phyloP scores from a whole-genome alignment of 2,888 invertebrate genomes.

The Drosophila melanosoma region DNA sequence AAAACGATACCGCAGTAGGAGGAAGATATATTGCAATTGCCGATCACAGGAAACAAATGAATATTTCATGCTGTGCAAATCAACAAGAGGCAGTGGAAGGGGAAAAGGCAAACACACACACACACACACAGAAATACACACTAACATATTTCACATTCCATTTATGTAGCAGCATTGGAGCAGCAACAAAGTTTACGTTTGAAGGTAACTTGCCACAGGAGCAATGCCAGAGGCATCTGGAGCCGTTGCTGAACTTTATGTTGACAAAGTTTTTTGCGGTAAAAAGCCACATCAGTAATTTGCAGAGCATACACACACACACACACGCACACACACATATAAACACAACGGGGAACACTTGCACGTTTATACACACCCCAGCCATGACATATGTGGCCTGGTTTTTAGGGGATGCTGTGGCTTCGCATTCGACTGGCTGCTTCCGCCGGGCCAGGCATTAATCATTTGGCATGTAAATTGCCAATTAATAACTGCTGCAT shows the following conservation, averaged over 20 bases:
- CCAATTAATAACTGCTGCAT: conserved; percentile 82
- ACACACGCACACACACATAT: conserved; percentile 23
- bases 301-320: conserved; percentile 60
- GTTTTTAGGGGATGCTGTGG: conserved; percentile 64
- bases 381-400: conserved; percentile 68
- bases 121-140: conserved; percentile 15
- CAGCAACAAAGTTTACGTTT: conserved; percentile 58
- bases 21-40: conserved; percentile 81
- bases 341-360: not conserved
- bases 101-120: conserved; percentile 4
- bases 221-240: conserved; percentile 44
- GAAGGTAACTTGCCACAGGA: conserved; percentile 63
- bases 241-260: conserved; percentile 69
- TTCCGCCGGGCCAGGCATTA: conserved; percentile 72
- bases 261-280: conserved; percentile 81
- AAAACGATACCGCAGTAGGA: conserved; percentile 77
- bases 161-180: conserved; percentile 11
- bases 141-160: conserved; percentile 28
- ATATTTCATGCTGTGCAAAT: conserved; percentile 81
- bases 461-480: conserved; percentile 81
- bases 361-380: conserved; percentile 22
- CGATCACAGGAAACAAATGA: conserved; percentile 81
- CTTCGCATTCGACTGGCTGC: conserved; percentile 69
- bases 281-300: conserved; percentile 81
- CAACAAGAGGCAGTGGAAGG: conserved; percentile 52